Evolutionary conservation across 2,888 invertebrate species (phyloP), one percentile per base, ranked within the genome.

Genomic region (Pilophorus perplexus): DNA sequence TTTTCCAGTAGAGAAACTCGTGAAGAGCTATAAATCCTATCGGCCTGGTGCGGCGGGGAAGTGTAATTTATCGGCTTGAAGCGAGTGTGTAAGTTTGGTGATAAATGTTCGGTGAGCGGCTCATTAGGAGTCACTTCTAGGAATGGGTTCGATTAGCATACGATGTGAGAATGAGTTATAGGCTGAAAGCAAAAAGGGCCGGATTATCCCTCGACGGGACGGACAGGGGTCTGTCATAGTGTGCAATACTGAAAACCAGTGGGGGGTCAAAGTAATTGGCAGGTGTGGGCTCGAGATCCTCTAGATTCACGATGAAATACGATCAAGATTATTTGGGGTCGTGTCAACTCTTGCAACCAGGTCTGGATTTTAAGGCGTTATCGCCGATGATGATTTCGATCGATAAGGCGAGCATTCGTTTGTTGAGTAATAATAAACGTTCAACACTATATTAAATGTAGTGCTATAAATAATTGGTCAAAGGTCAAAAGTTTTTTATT

Each of bases 61-160:
- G 22, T 18, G 46, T 46, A 46, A 46, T 46, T 46, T 46, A 46
- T 46, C 46, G 46, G 14, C 46, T n/a, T 23, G 46, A 23, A 22
- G 46, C 46, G 46, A 46, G 46, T 46, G n/a, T n/a, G 46, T 46
- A 46, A 46, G 46, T 46, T 46, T 46, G 46, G 46, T 46, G 46
- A 46, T 46, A 46, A 46, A 46, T 46, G 46, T 46, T 46, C 46
- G 46, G 46, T 46, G 46, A 46, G 46, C 46, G 46, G 46, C 46
- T 46, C 46, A 46, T 46, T 46, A 46, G 46, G 46, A 46, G 46
- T 46, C 46, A 46, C 46, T 46, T 46, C 46, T 46, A 46, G 46
- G 46, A 46, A 46, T 46, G 46, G 25, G 46, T 46, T 46, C 25
- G 46, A 46, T 46, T 46, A 46, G 46, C 46, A 46, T 46, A 46